Conservation (phyloP, 2,888 invertebrate species). For the Colostygia pectinataria region DNA sequence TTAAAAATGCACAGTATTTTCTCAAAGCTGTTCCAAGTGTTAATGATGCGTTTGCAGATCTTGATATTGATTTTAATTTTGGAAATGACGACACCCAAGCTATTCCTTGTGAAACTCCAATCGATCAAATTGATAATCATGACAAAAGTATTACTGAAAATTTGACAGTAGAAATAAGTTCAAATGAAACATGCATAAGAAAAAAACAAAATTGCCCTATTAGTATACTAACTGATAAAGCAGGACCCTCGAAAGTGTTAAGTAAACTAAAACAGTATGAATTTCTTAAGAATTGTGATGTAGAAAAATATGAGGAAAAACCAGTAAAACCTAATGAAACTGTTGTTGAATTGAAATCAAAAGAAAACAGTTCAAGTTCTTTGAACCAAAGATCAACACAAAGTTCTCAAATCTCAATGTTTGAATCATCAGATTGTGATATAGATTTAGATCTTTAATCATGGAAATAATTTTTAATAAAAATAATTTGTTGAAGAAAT, state of each 20-base stretch:
- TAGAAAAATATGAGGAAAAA: slow-evolving; percentile 58
- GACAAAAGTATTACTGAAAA: slow-evolving; percentile 14
- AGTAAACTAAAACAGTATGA: slow-evolving; percentile 66
- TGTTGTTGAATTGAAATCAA: slow-evolving; percentile 39
- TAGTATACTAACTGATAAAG: slow-evolving; percentile 16
- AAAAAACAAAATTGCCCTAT: slow-evolving; percentile 23
- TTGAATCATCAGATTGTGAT: slow-evolving; percentile 79
- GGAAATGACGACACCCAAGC: slow-evolving; percentile 24
- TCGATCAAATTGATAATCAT: slow-evolving; percentile 15
- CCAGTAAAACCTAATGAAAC: slow-evolving; percentile 31
- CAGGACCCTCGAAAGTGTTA: slow-evolving; percentile 36
- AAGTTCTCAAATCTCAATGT: slow-evolving; percentile 74
- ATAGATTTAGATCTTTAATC: slow-evolving; percentile 75
- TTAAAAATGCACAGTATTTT: slow-evolving; percentile 31
- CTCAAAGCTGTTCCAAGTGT: slow-evolving; percentile 74
- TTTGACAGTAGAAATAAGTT: slow-evolving; percentile 10
- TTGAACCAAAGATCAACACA: slow-evolving; percentile 26
- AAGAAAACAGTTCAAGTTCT: slow-evolving; percentile 36
- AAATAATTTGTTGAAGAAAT: slow-evolving; percentile 27
- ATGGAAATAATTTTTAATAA: slow-evolving; percentile 28
- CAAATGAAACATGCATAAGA: slow-evolving; percentile 7
- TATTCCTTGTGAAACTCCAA: slow-evolving; percentile 1
- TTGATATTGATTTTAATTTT: slow-evolving; percentile 62
- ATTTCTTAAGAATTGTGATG: slow-evolving; percentile 57
- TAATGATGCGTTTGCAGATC: slow-evolving; percentile 66